Conservation (phyloP, 2,113 vertebrate genomes). For the Rafetus swinhoei region DNA sequence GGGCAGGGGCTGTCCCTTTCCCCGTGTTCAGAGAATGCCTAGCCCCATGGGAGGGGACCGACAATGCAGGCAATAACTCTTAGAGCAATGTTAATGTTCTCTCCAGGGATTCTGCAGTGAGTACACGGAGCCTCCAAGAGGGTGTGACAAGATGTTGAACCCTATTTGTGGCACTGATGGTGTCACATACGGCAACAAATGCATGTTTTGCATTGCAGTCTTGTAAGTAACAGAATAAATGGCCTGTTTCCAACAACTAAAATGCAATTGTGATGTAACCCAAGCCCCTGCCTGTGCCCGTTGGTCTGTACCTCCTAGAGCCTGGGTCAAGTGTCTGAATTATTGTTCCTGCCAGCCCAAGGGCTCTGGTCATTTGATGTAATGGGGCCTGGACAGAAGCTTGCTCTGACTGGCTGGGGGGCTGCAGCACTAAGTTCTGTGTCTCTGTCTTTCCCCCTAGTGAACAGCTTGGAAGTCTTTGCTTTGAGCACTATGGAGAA, state of each 20-base stretch:
- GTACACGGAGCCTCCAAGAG: too few relatives aligned
- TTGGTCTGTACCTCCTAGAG: background rate
- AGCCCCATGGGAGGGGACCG: too few relatives aligned
- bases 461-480: background rate
- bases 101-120: too few relatives aligned
- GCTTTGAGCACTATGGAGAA: background rate
- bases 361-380: background rate
- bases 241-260: background rate
- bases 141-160: rapidly evolving
- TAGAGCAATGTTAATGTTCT: too few relatives aligned
- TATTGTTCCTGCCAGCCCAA: background rate
- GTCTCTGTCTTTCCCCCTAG: background rate
- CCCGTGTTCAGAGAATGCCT: background rate
- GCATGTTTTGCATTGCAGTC: rapidly evolving
- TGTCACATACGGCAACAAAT: background rate
- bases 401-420: background rate
- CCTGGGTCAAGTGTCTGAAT: background rate
- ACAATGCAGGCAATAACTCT: background rate
- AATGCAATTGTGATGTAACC: background rate
- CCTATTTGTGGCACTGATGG: background rate
- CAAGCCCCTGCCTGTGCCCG: background rate
- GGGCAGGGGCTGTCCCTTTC: background rate
- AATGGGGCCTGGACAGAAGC: background rate
- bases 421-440: background rate
- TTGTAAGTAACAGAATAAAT: background rate